Evolutionary conservation across 2,113 vertebrate species (phyloP).

Genomic region (Toxostoma redivivum): DNA sequence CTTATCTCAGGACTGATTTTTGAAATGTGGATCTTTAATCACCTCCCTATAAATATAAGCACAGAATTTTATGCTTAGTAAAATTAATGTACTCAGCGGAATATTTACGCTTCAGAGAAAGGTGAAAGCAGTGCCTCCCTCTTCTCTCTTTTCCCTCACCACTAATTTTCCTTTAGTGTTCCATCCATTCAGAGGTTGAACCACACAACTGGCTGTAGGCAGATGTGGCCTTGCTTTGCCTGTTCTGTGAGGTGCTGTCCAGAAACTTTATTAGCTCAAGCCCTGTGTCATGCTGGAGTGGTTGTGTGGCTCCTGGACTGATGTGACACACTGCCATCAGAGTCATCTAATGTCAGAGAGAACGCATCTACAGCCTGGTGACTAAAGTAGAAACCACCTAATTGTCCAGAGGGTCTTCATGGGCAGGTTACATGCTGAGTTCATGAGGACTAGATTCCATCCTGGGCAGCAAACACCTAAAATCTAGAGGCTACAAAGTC

Average conservation of each 20-base stretch:
- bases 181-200: not conserved
- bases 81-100: not conserved
- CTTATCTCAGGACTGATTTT: not conserved
- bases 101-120: not conserved
- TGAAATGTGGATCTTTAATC: not conserved
- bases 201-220: not conserved
- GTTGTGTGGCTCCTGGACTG: not conserved
- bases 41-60: not conserved
- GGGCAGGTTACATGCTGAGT: not conserved
- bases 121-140: not conserved
- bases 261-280: not conserved
- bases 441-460: not conserved
- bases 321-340: not conserved
- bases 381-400: not conserved
- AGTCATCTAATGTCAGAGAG: fast-evolving
- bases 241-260: not conserved
- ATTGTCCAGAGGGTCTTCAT: not conserved
- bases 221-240: not conserved
- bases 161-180: not conserved
- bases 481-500: not conserved
- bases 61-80: not conserved
- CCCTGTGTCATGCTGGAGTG: not conserved
- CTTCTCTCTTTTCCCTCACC: not conserved
- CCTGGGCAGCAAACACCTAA: not conserved
- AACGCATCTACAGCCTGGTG: not conserved